phyloP scores from a whole-genome alignment of 2,113 vertebrate genomes.

The Daboia siamensis region DNA sequence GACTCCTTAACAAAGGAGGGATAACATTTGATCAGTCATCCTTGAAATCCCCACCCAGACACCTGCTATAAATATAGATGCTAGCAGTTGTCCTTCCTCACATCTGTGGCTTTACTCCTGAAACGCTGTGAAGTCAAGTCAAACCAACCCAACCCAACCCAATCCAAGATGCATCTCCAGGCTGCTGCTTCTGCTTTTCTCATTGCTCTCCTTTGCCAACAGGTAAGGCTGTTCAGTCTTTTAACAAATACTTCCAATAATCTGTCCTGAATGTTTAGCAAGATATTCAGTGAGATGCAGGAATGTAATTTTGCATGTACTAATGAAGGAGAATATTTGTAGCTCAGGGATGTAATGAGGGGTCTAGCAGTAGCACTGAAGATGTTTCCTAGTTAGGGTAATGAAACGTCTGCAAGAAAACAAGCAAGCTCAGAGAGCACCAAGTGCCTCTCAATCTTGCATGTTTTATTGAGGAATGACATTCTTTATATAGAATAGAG shows the following conservation, averaged over 20 bases:
- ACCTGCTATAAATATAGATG: not conserved
- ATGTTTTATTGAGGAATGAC: not conserved
- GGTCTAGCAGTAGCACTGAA: too few relatives aligned
- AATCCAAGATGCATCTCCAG: slow-evolving; percentile 14
- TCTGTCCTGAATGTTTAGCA: not conserved
- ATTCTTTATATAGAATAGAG: not conserved
- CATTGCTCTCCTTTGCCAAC: not conserved
- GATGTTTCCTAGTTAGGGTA: too few relatives aligned
- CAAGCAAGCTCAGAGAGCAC: too few relatives aligned
- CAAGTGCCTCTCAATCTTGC: not conserved
- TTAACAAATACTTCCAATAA: not conserved
- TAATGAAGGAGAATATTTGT: too few relatives aligned
- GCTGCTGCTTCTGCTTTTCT: not conserved
- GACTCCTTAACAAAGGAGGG: not conserved
- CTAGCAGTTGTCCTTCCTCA: not conserved
- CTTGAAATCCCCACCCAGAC: not conserved
- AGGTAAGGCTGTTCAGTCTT: not conserved
- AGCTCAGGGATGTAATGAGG: too few relatives aligned
- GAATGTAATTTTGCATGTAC: not conserved
- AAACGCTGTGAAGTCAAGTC: not conserved
- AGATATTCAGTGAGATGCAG: not conserved
- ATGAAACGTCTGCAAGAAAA: too few relatives aligned
- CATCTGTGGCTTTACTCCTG: not conserved
- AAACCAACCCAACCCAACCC: not conserved
- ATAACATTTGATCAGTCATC: not conserved